Percentiles rank a stretch among this genome's conserved stretches.
Conservation (phyloP, 2,797 vertebrate genomes). For the Sebastes taczanowskii region DNA sequence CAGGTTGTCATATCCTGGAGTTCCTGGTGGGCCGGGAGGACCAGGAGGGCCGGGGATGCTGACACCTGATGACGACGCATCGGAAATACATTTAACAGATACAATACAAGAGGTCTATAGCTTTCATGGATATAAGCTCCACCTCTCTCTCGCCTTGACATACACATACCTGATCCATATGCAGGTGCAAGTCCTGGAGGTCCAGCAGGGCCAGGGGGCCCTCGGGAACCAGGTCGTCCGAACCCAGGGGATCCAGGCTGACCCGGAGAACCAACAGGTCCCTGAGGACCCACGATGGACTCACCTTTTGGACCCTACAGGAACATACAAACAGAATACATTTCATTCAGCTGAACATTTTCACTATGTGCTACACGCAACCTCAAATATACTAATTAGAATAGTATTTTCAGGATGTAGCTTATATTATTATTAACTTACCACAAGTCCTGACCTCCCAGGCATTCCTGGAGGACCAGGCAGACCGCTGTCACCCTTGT, state of each 20-base stretch:
- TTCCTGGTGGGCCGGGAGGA: conserved; percentile 88
- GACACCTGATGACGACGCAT: conserved; percentile 63
- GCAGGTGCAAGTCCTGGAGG: conserved; percentile 84
- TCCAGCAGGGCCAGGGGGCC: conserved; percentile 88
- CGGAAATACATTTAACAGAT: not conserved
- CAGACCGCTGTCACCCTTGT: conserved; percentile 81
- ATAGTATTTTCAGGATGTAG: not conserved
- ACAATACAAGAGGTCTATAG: not conserved
- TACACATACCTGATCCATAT: conserved; percentile 81
- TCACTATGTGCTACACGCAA: not conserved
- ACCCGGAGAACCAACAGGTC: conserved; percentile 87
- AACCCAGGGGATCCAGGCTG: conserved; percentile 86
- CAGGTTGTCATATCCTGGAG: conserved; percentile 82
- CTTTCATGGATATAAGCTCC: not conserved
- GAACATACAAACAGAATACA: not conserved
- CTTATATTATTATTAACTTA: conserved; percentile 73
- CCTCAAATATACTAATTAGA: not conserved
- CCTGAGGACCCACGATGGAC: conserved; percentile 86
- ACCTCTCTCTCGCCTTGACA: not conserved
- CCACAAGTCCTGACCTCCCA: conserved; percentile 88
- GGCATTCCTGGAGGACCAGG: conserved; percentile 87
- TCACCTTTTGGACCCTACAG: conserved; percentile 93
- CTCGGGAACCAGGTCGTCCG: conserved; percentile 86
- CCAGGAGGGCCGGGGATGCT: conserved; percentile 89
- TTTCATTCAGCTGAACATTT: not conserved